Evolutionary conservation across 1,140 invertebrate species (phyloP).

Genomic region (Drosophila carrolli): DNA sequence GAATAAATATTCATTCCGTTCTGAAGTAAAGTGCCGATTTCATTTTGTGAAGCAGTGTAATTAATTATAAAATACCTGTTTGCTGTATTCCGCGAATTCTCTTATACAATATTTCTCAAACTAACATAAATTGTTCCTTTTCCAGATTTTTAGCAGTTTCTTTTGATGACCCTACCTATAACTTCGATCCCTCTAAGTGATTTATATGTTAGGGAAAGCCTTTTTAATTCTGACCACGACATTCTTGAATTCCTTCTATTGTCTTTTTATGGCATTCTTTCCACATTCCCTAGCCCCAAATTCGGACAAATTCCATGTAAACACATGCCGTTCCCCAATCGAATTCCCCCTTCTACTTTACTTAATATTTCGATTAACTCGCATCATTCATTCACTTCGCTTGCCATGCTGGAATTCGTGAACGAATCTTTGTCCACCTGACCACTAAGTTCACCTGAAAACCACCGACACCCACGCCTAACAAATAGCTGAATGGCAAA

Average conservation of each 20-base stretch:
- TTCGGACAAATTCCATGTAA: neutral
- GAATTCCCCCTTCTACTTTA: conserved; percentile 4
- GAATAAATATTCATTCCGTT: too few species aligned
- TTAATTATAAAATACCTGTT: too few species aligned
- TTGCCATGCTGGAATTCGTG: conserved; percentile 3
- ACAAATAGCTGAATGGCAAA: conserved; percentile 20
- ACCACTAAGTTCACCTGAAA: neutral
- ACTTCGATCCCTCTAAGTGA: too few species aligned
- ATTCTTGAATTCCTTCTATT: neutral
- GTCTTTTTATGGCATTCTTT: conserved; percentile 3
- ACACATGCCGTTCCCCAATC: conserved; percentile 10
- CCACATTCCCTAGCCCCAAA: neutral
- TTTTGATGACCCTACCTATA: too few species aligned
- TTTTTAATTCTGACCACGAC: neutral
- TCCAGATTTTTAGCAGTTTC: too few species aligned
- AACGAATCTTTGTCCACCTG: neutral
- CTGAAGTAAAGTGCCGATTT: too few species aligned
- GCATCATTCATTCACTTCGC: conserved; percentile 21
- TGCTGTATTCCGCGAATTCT: too few species aligned
- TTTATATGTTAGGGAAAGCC: neutral
- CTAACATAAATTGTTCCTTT: neutral
- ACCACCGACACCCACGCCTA: neutral
- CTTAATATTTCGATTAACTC: conserved; percentile 18
- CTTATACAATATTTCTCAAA: neutral
- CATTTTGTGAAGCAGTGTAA: too few species aligned